A percentile compares a stretch with the other conserved stretches of the same genome.
These are phyloP conservation scores for Phallusia fumigata DNA, from an alignment of 23 tunicate species.

Conservation along the genomic window DNA sequence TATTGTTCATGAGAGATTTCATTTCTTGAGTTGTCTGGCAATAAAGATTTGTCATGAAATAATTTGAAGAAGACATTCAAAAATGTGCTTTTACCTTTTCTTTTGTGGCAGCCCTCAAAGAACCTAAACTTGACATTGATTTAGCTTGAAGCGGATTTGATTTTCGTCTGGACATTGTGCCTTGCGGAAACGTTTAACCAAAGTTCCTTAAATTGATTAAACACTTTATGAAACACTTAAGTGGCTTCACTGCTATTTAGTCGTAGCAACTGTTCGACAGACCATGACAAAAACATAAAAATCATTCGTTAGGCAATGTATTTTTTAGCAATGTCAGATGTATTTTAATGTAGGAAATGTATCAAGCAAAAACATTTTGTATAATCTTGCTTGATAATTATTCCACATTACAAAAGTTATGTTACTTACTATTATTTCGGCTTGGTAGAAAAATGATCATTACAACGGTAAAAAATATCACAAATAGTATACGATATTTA, in stretches of 20 bases:
- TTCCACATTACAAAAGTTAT: too few species aligned
- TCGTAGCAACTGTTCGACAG: slow-evolving; percentile 4
- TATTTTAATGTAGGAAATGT: too few species aligned
- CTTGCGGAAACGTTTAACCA: not conserved
- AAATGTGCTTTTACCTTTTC: not conserved
- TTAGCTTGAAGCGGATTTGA: not conserved
- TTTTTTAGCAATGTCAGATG: not conserved
- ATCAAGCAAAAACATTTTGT: too few species aligned
- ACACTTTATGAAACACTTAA: not conserved
- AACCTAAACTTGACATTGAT: not conserved
- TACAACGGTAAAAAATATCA: too few species aligned
- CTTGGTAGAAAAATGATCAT: too few species aligned
- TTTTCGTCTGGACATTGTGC: not conserved
- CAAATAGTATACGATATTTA: too few species aligned
- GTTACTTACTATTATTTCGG: too few species aligned
- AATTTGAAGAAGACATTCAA: not conserved
- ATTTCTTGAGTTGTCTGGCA: slow-evolving; percentile 12
- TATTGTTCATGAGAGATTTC: slow-evolving; percentile 25
- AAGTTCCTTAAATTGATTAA: too few species aligned
- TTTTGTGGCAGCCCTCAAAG: not conserved
- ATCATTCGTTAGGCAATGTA: not conserved
- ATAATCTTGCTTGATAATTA: too few species aligned
- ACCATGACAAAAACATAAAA: not conserved
- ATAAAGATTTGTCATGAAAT: not conserved
- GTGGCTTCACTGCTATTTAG: not conserved